Evolutionary conservation across 2,113 vertebrate genomes (phyloP).

Genomic region (Oryctolagus cuniculus): mOryCun1.1 NC_091433.1:6837001-6837500

Average conservation of each 20-base stretch:
- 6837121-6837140: background rate
- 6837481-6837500: background rate
- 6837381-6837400: background rate
- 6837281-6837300: background rate
- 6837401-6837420: background rate
- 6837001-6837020: no score
- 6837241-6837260: background rate
- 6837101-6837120: background rate
- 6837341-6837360: background rate
- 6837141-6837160: background rate
- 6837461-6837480: background rate
- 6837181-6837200: background rate
- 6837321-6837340: background rate
- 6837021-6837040: no score
- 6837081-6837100: no score
- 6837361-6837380: background rate
- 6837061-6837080: no score
- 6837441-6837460: background rate
- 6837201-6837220: background rate
- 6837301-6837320: background rate
- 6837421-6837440: background rate
- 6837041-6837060: no score
- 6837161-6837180: background rate
- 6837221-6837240: background rate
- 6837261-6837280: background rate